These are phyloP conservation scores for Struthio camelus DNA, from an alignment of 2,113 vertebrate species.

Conservation along the genomic window DNA sequence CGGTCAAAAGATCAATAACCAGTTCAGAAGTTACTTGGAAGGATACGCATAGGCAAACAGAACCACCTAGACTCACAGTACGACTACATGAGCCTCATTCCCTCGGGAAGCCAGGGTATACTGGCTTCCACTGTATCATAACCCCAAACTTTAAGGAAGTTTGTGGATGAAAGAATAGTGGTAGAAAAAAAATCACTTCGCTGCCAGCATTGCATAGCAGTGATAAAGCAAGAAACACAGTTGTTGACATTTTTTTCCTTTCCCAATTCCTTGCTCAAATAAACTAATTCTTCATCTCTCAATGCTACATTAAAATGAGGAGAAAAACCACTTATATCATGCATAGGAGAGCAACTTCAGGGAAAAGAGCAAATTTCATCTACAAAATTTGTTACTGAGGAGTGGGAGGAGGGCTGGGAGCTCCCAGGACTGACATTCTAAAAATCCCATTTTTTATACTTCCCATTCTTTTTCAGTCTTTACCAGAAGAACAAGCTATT, in stretches of 20 bases:
- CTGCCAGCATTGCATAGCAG: neutral
- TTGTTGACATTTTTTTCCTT: neutral
- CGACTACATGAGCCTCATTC: neutral
- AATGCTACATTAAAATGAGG: neutral
- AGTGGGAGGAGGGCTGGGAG: rapidly evolving
- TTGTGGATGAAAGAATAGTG: neutral
- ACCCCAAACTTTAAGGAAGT: neutral
- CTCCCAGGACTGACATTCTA: neutral
- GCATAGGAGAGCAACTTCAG: neutral
- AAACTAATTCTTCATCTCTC: neutral
- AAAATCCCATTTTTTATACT: neutral
- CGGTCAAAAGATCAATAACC: neutral
- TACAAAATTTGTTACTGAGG: rapidly evolving
- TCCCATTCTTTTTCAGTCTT: neutral
- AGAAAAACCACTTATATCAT: neutral
- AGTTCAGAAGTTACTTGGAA: neutral
- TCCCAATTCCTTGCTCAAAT: neutral
- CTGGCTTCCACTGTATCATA: neutral
- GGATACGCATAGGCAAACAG: neutral
- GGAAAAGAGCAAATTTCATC: neutral
- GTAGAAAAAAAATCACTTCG: neutral
- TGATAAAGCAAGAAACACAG: neutral
- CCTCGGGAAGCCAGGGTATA: neutral
- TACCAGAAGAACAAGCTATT: neutral
- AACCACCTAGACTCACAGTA: neutral